Conservation (phyloP, 1,140 invertebrate species). For the Myzus persicae region DNA sequence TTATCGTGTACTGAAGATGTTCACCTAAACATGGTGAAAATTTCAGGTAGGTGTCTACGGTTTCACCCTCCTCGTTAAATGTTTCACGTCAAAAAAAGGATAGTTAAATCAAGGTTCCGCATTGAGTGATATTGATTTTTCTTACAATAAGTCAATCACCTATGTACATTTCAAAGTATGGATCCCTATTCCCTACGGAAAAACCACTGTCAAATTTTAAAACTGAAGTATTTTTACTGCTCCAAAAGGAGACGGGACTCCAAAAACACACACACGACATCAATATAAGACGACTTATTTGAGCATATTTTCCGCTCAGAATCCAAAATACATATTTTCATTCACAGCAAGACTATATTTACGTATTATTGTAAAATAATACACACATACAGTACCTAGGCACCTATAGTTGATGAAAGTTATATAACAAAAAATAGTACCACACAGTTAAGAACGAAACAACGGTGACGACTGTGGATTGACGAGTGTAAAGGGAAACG, state of each 20-base stretch:
- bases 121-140: not conserved
- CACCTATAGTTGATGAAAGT: too few species aligned
- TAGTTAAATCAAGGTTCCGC: not conserved
- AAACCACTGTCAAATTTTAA: not conserved
- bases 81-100: too few species aligned
- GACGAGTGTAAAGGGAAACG: not conserved
- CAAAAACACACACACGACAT: not conserved
- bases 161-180: not conserved
- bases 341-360: not conserved
- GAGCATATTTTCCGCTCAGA: not conserved
- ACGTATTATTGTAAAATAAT: too few species aligned
- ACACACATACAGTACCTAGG: too few species aligned
- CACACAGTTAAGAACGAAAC: not conserved
- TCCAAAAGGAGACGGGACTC: not conserved
- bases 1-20: too few species aligned
- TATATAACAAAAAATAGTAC: too few species aligned
- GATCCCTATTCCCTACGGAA: not conserved
- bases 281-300: not conserved
- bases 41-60: too few species aligned
- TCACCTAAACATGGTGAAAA: too few species aligned
- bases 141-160: not conserved
- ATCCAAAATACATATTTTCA: not conserved
- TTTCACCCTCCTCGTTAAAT: too few species aligned
- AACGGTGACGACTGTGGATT: not conserved
- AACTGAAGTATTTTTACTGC: not conserved